Base-by-base conservation (phyloP, 2,888 invertebrate genomes). In the Halictus quadricinctus region DNA sequence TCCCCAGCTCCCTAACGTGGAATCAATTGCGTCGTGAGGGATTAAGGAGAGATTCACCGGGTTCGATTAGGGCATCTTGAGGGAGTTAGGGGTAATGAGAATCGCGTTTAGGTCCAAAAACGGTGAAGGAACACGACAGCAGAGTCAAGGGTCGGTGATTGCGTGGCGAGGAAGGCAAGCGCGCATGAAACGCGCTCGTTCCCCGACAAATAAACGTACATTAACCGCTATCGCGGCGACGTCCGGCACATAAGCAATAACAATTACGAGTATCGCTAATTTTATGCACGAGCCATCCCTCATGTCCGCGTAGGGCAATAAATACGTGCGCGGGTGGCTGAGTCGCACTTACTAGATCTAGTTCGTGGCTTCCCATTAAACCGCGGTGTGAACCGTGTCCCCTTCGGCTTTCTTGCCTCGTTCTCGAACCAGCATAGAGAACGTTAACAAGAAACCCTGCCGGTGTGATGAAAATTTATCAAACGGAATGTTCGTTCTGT, bases 231-330 rank as follows among this genome's bases (percentile, higher is more conserved):
- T 89, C 88, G 83, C 83, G 72, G 54, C 74, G 83, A 78, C 84
- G 86, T 88, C 89, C 86, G 84, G 85, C 89, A 88, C 89, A 90
- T 90, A 91, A 91, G 93, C 92, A 93, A 93, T 93, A 93, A 93
- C 93, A 93, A 93, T 93, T 92, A 92, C 90, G 88, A 84, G 88
- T 91, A 91, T 92, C 91, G 90, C 88, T 92, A 92, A 92, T 92
- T 91, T 93, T 92, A 93, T 93, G 92, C 92, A 89, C 91, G 89
- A 90, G 91, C 91, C 91, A 92, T 93, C 91, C 88, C 89, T 93
- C 92, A 93, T 90, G 90, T 82, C 89, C 87, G 89, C 88, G 83
- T 87, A 69, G 36, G 74, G 88, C 88, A 89, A 92, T 92, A 92
- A 93, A 92, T 92, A 92, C 90, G 87, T 78, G 76, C 80, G 78